Conservation (phyloP, 2,113 vertebrate species). For the Mohoua ochrocephala region DNA sequence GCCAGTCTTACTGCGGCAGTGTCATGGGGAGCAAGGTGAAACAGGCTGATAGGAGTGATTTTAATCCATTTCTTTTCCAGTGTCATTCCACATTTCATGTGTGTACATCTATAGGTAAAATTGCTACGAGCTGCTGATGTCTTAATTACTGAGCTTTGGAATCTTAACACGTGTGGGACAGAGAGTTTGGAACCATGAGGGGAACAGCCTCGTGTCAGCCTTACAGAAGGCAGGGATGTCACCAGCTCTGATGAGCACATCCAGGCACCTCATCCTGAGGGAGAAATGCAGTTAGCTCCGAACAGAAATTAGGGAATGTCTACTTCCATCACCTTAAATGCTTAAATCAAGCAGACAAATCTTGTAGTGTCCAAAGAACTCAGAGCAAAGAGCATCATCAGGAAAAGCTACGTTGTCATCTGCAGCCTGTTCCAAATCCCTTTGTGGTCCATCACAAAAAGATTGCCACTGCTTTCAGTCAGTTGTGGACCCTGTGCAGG, state of each 20-base stretch:
- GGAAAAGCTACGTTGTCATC: not conserved
- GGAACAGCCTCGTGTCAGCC: not conserved
- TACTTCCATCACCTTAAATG: not conserved
- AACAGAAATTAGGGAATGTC: not conserved
- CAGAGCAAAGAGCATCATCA: not conserved
- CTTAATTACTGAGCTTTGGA: constrained; percentile 2
- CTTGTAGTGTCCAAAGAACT: not conserved
- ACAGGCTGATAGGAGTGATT: not conserved
- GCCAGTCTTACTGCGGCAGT: not conserved
- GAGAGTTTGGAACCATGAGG: not conserved
- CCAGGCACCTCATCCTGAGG: not conserved
- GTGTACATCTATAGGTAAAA: not conserved
- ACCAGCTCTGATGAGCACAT: not conserved
- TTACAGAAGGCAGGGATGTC: not conserved
- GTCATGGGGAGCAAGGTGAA: not conserved
- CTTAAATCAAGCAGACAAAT: not conserved
- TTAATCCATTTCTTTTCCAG: not conserved
- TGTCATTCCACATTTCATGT: not conserved
- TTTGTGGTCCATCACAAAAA: no score
- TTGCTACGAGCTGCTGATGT: not conserved
- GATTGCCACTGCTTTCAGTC: not conserved
- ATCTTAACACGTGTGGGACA: not conserved
- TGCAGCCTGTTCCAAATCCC: not conserved
- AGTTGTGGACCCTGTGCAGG: not conserved
- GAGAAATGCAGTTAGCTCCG: not conserved